Conservation (phyloP, 2,113 vertebrate genomes). For the Hippocampus guttulatus region DNA sequence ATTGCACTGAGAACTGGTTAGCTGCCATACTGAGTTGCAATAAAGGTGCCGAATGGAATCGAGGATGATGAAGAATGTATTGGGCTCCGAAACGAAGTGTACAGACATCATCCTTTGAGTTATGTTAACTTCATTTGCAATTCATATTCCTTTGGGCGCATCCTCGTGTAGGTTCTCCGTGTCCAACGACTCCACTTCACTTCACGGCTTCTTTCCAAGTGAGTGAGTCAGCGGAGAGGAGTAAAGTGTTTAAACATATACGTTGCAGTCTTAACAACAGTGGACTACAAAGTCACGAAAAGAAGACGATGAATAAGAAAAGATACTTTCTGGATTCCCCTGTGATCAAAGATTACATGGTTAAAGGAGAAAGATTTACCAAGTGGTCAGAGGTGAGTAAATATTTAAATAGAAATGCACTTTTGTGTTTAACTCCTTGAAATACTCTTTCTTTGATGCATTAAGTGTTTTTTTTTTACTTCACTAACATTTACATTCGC, state of each 20-base stretch:
- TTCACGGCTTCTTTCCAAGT: conserved; percentile 16
- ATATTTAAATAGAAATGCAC: background rate
- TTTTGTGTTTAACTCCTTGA: background rate
- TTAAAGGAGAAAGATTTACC: conserved; percentile 89
- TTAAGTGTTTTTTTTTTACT: background rate
- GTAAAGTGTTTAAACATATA: conserved; percentile 21
- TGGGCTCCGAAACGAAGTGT: background rate
- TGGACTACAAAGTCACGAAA: conserved; percentile 4
- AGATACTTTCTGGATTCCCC: conserved; percentile 76
- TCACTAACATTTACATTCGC: background rate
- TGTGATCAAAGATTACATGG: conserved; percentile 83
- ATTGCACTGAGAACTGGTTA: too few relatives aligned
- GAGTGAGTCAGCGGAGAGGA: background rate
- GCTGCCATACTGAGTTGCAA: too few relatives aligned
- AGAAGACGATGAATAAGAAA: conserved; percentile 76
- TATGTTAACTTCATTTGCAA: conserved; percentile 71
- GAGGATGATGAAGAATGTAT: background rate
- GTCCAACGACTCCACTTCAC: background rate
- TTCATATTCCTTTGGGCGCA: conserved; percentile 64
- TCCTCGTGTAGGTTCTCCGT: conserved; percentile 33
- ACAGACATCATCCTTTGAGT: background rate
- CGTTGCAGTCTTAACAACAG: conserved; percentile 2
- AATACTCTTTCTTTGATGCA: background rate
- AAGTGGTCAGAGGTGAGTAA: conserved; percentile 95
- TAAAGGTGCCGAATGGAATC: background rate